Evolutionary conservation across 1,140 invertebrate genomes (phyloP).

Genomic region (Drosophila ohnishii): DNA sequence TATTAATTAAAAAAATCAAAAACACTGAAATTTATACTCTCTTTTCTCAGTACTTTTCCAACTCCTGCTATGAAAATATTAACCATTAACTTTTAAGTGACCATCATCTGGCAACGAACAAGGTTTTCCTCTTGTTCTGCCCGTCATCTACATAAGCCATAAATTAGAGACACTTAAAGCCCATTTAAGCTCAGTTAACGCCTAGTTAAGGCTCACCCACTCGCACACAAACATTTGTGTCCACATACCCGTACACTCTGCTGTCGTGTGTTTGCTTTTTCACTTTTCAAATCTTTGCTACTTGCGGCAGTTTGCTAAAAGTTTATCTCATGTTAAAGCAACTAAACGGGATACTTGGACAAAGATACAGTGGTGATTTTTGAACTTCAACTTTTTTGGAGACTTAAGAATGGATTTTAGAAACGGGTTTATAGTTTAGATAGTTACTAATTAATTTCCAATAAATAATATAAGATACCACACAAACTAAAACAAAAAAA

Average conservation of each 20-base stretch:
- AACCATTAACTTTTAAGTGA: constrained; percentile 10
- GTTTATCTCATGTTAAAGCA: constrained; percentile 34
- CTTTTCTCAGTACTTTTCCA: neutral
- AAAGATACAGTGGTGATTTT: constrained; percentile 19
- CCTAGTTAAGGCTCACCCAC: constrained; percentile 50
- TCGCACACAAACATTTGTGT: constrained; percentile 5
- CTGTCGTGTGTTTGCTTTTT: constrained; percentile 44
- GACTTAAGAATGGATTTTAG: neutral
- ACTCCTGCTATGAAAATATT: neutral
- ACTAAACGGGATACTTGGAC: constrained; percentile 43
- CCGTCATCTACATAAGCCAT: constrained; percentile 48
- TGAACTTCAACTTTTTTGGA: neutral
- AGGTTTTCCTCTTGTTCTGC: constrained; percentile 10
- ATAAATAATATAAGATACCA: too few relatives aligned
- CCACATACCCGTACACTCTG: neutral
- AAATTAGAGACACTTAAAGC: constrained; percentile 56
- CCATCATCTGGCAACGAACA: neutral
- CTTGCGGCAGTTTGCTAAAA: constrained; percentile 63
- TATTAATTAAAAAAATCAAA: neutral
- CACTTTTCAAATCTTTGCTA: constrained; percentile 54
- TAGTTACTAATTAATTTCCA: too few relatives aligned
- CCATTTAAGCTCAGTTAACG: constrained; percentile 63
- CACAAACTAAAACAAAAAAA: too few relatives aligned
- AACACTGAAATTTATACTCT: neutral
- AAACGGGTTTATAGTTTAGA: too few relatives aligned